A percentile compares a stretch with the other conserved stretches of the same genome.
These are phyloP conservation scores for Helarctos malayanus DNA, from an alignment of 2,797 vertebrate species.

Conservation along the genomic window DNA sequence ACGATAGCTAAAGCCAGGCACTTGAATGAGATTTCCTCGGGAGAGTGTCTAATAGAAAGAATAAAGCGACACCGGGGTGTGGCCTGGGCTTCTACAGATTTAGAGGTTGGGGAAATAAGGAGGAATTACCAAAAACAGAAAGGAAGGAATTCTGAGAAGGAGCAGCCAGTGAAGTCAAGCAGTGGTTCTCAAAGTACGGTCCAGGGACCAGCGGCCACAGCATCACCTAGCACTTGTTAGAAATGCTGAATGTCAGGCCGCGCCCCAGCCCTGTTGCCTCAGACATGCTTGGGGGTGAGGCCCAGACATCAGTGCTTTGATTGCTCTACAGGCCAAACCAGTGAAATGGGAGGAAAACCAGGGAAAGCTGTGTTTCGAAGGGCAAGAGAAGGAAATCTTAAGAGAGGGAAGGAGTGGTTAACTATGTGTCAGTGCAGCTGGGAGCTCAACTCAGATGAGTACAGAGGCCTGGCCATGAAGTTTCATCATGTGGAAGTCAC, in stretches of 20 bases:
- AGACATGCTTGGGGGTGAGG: too few relatives aligned
- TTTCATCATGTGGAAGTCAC: not conserved
- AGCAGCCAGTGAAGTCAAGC: not conserved
- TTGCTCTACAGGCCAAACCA: not conserved
- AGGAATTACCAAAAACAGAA: not conserved
- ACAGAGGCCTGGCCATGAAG: not conserved
- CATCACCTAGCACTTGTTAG: not conserved
- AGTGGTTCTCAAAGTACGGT: not conserved
- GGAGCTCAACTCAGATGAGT: not conserved
- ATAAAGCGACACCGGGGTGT: not conserved
- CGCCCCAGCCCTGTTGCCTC: not conserved
- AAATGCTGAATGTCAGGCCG: not conserved
- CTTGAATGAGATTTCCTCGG: not conserved
- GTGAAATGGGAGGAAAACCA: not conserved
- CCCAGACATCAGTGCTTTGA: not conserved
- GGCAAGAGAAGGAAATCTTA: not conserved
- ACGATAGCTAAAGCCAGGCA: not conserved
- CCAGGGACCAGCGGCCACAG: not conserved
- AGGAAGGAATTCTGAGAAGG: not conserved
- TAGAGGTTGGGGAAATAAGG: not conserved
- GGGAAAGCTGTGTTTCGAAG: not conserved
- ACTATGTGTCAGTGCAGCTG: not conserved
- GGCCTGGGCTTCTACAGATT: rapidly evolving
- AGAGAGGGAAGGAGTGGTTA: not conserved
- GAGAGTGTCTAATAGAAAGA: not conserved